Evolutionary conservation across 2,797 vertebrate species (phyloP), one percentile per base, ranked within the genome.

Genomic region (Intellagama lesueurii): DNA sequence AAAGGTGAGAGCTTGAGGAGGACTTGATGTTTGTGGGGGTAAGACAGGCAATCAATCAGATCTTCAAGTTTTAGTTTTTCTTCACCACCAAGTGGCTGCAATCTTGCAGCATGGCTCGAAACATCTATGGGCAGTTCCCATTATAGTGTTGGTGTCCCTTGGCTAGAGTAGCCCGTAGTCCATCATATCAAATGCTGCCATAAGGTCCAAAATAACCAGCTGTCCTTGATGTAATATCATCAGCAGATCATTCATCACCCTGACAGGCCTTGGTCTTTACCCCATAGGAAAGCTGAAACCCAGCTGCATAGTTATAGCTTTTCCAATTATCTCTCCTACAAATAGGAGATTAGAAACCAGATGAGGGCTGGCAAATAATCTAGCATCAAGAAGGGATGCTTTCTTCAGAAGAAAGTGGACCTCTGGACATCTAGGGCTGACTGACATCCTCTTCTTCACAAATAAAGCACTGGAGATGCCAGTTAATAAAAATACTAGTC

Each of bases 231-330:
- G 70, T 77, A 68, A 76, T 88, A 76, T 75, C 70, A 76, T 83
- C 87, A 68, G 35, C 30, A 88, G 72, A 83, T 49, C 72, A 88
- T 88, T 77, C 35, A 83, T 83, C 87, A 88, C 81, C 81, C 81
- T 88, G 87, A 88, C 87, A 88, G 60, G 72, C 44, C 66, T 76
- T 32, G 60, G 87, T 88, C 87, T 88, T 83, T 77, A 68, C 81
- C 81, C 81, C 56, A 83, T 88, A 88, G 87, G 87, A 88, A 76
- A 88, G 87, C 81, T 49, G 30, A 83, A 77, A 77, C 81, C 87
- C 87, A 88, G 87, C 87, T 77, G 81, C 17, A 83, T 77, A 35
- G 30, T 56, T 49, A 49, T 26, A 40, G 60, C 56, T 44, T 35
- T 77, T 88, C 81, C 81, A 88, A 88, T 88, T 82, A 88, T 49